phyloP scores from a whole-genome alignment of 1,140 invertebrate species.

The Megalonaias nervosa region DNA sequence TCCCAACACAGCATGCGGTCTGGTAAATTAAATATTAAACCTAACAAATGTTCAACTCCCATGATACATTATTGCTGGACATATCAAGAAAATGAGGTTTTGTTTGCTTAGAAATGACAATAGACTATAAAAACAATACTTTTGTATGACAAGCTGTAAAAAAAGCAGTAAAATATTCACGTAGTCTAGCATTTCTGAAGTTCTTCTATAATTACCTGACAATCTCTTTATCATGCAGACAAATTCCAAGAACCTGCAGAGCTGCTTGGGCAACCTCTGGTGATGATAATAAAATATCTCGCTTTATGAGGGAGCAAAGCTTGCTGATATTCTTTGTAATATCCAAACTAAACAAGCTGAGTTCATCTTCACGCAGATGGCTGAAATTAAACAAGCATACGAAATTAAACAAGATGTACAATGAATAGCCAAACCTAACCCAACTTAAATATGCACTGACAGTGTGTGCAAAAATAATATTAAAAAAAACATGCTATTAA shows the following conservation, averaged over 20 bases:
- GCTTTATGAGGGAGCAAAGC: constrained; percentile 36
- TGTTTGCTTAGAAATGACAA: background rate
- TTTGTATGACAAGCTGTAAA: background rate
- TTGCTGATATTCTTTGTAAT: constrained; percentile 36
- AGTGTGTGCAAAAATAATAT: too few relatives aligned
- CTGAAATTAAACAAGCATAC: constrained; percentile 22
- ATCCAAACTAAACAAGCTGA: constrained; percentile 46
- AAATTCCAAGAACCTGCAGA: constrained; percentile 52
- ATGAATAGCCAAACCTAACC: too few relatives aligned
- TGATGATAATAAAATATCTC: constrained; percentile 38
- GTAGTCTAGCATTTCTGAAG: too few relatives aligned
- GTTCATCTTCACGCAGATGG: constrained; percentile 44
- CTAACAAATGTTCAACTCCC: background rate
- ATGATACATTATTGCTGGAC: background rate
- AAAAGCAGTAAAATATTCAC: background rate
- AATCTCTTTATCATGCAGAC: constrained; percentile 49
- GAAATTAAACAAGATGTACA: background rate
- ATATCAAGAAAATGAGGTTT: background rate
- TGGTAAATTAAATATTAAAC: constrained; percentile 2
- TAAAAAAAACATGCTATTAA: too few relatives aligned
- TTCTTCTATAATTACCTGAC: constrained; percentile 41
- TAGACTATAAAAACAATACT: background rate
- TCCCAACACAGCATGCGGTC: too few relatives aligned
- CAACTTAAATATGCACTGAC: too few relatives aligned
- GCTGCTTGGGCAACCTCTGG: constrained; percentile 36